Evolutionary conservation across 2,113 vertebrate genomes (phyloP).

Genomic region (Corydoras sp.): DNA sequence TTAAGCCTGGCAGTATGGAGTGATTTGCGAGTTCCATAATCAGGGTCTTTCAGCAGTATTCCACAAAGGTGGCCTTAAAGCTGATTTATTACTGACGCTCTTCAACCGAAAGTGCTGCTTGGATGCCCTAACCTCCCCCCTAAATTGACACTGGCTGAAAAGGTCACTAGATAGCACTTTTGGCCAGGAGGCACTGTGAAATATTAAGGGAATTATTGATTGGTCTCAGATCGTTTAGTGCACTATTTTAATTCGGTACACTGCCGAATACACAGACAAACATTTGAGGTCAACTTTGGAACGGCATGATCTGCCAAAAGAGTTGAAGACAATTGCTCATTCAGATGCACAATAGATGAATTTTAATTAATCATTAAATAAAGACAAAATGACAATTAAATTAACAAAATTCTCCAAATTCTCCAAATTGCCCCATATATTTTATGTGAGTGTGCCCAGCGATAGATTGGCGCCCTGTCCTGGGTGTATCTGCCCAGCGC

Average conservation of each 20-base stretch:
- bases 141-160: slow-evolving; percentile 19
- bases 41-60: slow-evolving; percentile 20
- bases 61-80: slow-evolving; percentile 35
- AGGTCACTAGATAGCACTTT: slow-evolving; percentile 20
- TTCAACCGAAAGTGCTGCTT: background rate
- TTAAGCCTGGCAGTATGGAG: slow-evolving; percentile 16
- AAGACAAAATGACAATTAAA: too few relatives aligned
- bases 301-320: too few relatives aligned
- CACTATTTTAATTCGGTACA: background rate
- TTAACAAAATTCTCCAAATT: too few relatives aligned
- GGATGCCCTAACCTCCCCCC: slow-evolving; percentile 2
- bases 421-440: too few relatives aligned
- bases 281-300: background rate
- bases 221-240: slow-evolving; percentile 3
- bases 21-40: slow-evolving; percentile 37
- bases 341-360: too few relatives aligned
- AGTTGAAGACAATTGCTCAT: too few relatives aligned
- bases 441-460: too few relatives aligned
- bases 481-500: too few relatives aligned
- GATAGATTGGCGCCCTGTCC: too few relatives aligned
- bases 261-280: background rate
- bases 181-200: slow-evolving; percentile 7
- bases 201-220: slow-evolving; percentile 21
- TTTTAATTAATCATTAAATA: too few relatives aligned
- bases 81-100: slow-evolving; percentile 32